These are phyloP conservation scores for Pseudorhiza aurosa DNA, from an alignment of 30 jellyfish, hydroid and myxozoan species.

Conservation along the genomic window DNA sequence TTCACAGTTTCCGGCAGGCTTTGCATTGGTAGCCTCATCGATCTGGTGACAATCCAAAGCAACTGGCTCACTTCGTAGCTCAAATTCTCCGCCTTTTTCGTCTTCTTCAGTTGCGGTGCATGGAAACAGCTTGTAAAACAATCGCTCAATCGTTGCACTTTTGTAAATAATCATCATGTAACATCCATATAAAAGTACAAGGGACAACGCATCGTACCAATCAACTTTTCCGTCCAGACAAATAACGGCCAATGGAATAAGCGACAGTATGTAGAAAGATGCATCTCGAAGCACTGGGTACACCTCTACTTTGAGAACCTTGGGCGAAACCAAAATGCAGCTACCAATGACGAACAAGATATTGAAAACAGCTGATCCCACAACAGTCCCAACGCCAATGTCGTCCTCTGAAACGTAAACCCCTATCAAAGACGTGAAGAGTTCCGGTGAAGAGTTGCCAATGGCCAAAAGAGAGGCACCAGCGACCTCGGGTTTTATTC, in stretches of 20 bases:
- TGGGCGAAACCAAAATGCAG: slow-evolving; percentile 63
- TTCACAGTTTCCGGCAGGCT: no score
- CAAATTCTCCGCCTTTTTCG: no score
- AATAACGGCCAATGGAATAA: slow-evolving; percentile 49
- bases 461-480: slow-evolving; percentile 97
- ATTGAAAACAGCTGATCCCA: slow-evolving; percentile 75
- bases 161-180: slow-evolving; percentile 42
- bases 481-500: slow-evolving; percentile 83
- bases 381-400: slow-evolving; percentile 71
- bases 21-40: no score
- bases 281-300: slow-evolving; percentile 69
- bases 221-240: slow-evolving; percentile 55
- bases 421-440: slow-evolving; percentile 85
- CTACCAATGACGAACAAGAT: slow-evolving; percentile 63
- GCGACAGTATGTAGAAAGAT: slow-evolving; percentile 26
- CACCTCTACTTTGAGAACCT: slow-evolving; percentile 16
- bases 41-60: no score
- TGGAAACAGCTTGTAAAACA: slow-evolving; percentile 6
- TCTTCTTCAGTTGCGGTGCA: not conserved
- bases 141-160: slow-evolving; percentile 32
- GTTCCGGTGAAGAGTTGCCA: slow-evolving; percentile 93
- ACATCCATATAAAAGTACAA: slow-evolving; percentile 47
- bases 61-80: no score
- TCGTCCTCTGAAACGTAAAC: slow-evolving; percentile 72
- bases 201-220: slow-evolving; percentile 57